phyloP scores from a whole-genome alignment of 2,888 invertebrate genomes.

The Polyommatus iphigenia region DNA sequence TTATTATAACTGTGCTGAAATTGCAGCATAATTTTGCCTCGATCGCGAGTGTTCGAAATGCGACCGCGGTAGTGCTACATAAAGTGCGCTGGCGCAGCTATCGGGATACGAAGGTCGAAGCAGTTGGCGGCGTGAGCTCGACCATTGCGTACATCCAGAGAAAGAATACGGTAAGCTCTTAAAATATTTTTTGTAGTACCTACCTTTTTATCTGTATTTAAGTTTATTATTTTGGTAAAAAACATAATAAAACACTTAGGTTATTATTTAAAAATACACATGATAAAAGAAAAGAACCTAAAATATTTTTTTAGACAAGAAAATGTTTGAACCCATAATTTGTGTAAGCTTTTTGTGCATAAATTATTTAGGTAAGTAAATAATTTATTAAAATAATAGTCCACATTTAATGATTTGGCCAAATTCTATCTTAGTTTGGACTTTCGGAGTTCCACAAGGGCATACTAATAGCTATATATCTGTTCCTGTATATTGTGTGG shows the following conservation, averaged over 20 bases:
- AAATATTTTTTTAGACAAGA: too few species aligned
- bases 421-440: not conserved
- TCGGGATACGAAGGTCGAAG: not conserved
- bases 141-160: conserved; percentile 38
- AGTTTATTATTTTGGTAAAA: too few species aligned
- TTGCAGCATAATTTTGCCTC: not conserved
- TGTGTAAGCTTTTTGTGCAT: not conserved
- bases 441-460: not conserved
- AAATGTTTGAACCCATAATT: too few species aligned
- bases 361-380: too few species aligned
- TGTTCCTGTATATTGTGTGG: not conserved
- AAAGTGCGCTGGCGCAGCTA: conserved; percentile 10
- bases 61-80: not conserved
- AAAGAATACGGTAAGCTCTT: not conserved
- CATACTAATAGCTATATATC: not conserved
- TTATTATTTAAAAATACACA: too few species aligned
- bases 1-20: not conserved
- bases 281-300: too few species aligned
- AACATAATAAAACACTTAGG: too few species aligned
- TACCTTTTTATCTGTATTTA: too few species aligned
- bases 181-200: not conserved
- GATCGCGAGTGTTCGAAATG: not conserved
- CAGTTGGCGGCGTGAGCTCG: conserved; percentile 54
- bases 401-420: not conserved
- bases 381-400: too few species aligned